Percentiles rank a stretch among this genome's conserved stretches.
These are phyloP conservation scores for Grantiella picta DNA, from an alignment of 2,113 vertebrate species.

Conservation along the genomic window DNA sequence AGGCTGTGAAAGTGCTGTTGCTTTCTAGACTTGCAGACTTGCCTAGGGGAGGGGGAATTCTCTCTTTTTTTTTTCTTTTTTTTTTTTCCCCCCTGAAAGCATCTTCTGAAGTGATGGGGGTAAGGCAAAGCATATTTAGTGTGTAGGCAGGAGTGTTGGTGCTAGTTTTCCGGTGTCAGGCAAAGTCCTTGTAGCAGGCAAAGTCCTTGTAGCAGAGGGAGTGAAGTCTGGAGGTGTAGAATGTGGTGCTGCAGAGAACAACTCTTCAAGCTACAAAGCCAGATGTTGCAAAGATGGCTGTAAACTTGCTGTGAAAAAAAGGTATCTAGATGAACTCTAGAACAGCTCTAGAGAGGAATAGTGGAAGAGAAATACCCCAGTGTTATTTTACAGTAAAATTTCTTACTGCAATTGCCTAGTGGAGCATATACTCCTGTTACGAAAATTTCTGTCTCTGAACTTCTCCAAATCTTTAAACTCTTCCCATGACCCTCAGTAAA, in stretches of 20 bases:
- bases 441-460: not conserved
- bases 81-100: not conserved
- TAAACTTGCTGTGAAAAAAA: not conserved
- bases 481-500: not conserved
- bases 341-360: not conserved
- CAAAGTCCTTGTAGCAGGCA: not conserved
- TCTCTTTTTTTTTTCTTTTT: not conserved
- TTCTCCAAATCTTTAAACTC: not conserved
- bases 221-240: not conserved
- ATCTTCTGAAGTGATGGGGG: not conserved
- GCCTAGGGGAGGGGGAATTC: not conserved
- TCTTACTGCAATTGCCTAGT: not conserved
- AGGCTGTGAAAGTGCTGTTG: not conserved
- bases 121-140: not conserved
- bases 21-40: not conserved
- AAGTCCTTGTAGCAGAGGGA: not conserved
- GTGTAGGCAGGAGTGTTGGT: not conserved
- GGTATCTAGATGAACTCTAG: not conserved
- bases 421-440: not conserved
- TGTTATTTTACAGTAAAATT: not conserved
- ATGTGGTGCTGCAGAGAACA: not conserved
- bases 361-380: not conserved
- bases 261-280: not conserved
- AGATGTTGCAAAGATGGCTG: not conserved
- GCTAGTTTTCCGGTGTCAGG: not conserved